Conservation (phyloP, 2,797 vertebrate genomes). For the Dendrocincla tyrannina region DNA sequence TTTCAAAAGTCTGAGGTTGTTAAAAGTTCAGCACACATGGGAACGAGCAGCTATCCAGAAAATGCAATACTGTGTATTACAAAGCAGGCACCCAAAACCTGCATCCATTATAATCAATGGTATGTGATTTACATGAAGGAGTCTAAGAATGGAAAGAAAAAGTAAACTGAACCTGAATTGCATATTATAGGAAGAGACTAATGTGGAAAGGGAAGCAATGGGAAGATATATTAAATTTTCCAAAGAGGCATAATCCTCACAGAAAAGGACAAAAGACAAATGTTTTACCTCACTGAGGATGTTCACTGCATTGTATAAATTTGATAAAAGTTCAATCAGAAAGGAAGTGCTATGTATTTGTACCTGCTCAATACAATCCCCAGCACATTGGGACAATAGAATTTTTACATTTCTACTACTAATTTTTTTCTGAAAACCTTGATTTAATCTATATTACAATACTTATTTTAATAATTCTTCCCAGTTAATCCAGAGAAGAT, state of each 20-base stretch:
- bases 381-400: background rate
- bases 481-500: background rate
- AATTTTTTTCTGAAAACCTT: background rate
- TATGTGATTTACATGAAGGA: background rate
- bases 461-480: background rate
- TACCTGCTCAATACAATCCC: background rate
- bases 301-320: background rate
- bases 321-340: conserved; percentile 3
- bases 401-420: background rate
- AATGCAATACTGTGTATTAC: background rate
- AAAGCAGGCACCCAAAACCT: background rate
- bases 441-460: background rate
- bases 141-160: background rate
- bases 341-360: background rate
- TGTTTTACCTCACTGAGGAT: background rate
- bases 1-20: background rate
- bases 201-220: background rate
- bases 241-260: background rate
- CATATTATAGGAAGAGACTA: background rate
- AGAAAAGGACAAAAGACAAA: background rate
- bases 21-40: background rate
- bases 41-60: background rate
- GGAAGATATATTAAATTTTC: background rate
- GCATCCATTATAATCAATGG: too few relatives aligned
- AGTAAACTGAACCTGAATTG: background rate